Base-by-base conservation (phyloP, 2,797 vertebrate species). In the Pangasius mekongensis region DNA sequence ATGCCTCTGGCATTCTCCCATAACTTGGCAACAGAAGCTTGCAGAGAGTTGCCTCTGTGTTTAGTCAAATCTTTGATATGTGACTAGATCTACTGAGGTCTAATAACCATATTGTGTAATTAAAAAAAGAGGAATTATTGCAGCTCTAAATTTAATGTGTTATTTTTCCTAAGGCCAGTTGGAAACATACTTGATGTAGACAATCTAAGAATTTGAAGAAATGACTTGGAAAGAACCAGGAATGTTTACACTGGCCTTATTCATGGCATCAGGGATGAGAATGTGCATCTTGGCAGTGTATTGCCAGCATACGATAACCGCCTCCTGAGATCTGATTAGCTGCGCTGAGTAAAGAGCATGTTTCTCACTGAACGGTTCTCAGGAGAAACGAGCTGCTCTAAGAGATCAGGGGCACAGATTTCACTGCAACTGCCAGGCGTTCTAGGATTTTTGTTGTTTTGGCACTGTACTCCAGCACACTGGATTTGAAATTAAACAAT, bases 291-390 rank as follows among this genome's bases (percentile, higher is more conserved):
- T 67, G 83, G 43, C 84, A 71, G 69, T 85, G 84, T 74, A 73
- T 87, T 86, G 13, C 62, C 89, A 85, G 36, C 39, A 9, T 84
- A 67, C 18, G 18, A 67, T 67, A 67, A 84, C 77, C 67, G 66
- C 78, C 83, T 83, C 84, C 87, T 71, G 74, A 87, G 89, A 66
- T 10, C 47, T 89, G 89, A 89, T 89, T 73, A 90, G 52, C 84
- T 64, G 54, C 80, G 92, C 90, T 81, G 90, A 92, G 91, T 91
- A 91, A 91, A 93, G 93, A 89, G 74, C 86, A 90, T 85, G 81
- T 91, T 92, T 88, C 89, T 71, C 88, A 91, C 56, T 83, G 84
- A 91, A 86, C 89, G 85, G 86, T 88, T 91, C 67, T 90, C 54
- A 56, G 87, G 83, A 86, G 66, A 87, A 90, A 87, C 66, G 87